These are phyloP conservation scores for Caenorhabditis imperialis DNA, from an alignment of 2,888 invertebrate species.

Conservation along the genomic window DNA sequence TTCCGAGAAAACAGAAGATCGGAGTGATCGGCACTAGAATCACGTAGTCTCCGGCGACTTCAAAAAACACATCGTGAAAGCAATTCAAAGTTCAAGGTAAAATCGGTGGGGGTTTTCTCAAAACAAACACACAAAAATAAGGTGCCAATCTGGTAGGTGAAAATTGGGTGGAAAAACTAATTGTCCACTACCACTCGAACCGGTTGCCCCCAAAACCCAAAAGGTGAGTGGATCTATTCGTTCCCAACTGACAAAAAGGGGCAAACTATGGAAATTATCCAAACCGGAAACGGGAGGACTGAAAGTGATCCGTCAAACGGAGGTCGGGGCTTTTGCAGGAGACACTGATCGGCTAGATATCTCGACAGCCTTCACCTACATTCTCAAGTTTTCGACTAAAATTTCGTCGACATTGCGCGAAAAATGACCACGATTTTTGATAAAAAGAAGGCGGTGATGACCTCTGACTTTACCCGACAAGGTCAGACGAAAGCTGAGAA, in stretches of 20 bases:
- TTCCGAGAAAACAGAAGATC: no score
- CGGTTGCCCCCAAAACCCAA: background rate
- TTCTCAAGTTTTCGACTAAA: no score
- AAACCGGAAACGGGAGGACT: conserved; percentile 10
- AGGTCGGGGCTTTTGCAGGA: background rate
- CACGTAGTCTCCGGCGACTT: conserved; percentile 1
- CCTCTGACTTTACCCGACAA: conserved; percentile 31
- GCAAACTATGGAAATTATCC: conserved; percentile 24
- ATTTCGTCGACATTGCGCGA: no score
- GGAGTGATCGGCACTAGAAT: no score
- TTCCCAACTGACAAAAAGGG: no score
- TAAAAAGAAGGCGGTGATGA: conserved; percentile 17
- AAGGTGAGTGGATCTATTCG: background rate
- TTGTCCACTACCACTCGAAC: conserved; percentile 1
- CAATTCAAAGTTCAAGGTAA: conserved; percentile 39
- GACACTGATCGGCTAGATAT: background rate
- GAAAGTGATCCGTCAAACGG: background rate
- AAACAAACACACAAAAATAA: background rate
- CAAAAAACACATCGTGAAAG: conserved; percentile 1
- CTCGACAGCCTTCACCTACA: conserved; percentile 22
- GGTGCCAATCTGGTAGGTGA: background rate
- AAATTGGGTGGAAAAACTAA: background rate
- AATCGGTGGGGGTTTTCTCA: no score
- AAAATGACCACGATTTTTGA: background rate
- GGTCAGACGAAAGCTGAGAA: background rate